Conservation (phyloP, 2,113 vertebrate genomes). For the Peromyscus polionotus region DNA sequence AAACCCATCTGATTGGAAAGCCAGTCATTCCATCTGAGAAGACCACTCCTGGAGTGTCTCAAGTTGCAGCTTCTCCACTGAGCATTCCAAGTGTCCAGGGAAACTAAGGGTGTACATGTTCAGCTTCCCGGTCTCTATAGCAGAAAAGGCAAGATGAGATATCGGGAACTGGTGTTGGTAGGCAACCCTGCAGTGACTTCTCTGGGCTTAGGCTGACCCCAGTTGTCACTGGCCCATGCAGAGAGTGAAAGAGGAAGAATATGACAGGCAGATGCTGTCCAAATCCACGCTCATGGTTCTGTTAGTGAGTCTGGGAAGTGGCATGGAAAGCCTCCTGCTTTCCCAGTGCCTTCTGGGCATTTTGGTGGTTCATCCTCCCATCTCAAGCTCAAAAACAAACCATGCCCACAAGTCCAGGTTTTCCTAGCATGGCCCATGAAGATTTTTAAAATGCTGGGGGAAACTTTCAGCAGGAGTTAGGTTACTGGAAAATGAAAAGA, state of each 20-base stretch:
- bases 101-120: neutral
- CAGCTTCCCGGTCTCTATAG: neutral
- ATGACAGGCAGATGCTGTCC: neutral
- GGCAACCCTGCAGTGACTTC: neutral
- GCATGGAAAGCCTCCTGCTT: neutral
- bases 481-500: neutral
- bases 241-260: neutral
- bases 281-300: neutral
- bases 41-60: neutral
- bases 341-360: neutral
- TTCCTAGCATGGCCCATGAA: neutral
- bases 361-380: neutral
- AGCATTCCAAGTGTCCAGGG: neutral
- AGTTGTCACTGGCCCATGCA: neutral
- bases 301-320: neutral
- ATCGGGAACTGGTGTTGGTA: neutral
- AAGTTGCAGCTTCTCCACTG: neutral
- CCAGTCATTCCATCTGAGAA: neutral
- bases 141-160: neutral
- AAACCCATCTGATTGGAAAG: constrained; percentile 25
- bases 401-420: neutral
- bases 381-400: neutral
- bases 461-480: neutral
- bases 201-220: neutral
- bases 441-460: neutral